Base-by-base conservation (phyloP, 2,888 invertebrate species). In the Eurois occulta region DNA sequence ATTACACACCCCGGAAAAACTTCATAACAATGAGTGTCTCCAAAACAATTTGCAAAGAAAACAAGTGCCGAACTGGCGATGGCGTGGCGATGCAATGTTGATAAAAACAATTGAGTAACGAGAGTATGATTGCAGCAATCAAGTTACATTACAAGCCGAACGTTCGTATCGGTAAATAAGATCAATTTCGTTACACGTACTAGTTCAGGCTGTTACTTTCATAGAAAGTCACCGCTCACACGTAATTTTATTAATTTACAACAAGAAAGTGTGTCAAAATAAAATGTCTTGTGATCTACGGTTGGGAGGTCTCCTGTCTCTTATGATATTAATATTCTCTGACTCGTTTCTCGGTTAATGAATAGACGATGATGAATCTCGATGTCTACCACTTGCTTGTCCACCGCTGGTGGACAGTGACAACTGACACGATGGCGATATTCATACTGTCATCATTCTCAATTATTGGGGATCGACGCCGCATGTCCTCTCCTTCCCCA, bases 131-230 rank as follows among this genome's bases (percentile, higher is more conserved):
- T 87, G 58, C 83, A 66, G 71, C 76, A 74, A 87, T 88, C 77
- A 87, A 62, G 71, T 68, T 66, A 64, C 58, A 78, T 87, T 88
- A 85, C 38, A 65, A 58, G 46, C 72, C 48, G 76, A 65, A 75
- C 87, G 75, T 52, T 72, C 38, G 55, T 85, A 86, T 87, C 88
- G 71, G 80, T 65, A 87, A 85, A 88, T 82, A 85, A 67, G 87
- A 88, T 88, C 87, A 85, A 85, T 87, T 88, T 80, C 77, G 75
- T 75, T 83, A 79, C 46, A 72, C 67, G 62, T 75, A 66, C 60
- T 64, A 32, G 66, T 72, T 60, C 8, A n/a, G 24, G 55, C 55
- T 8, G 32, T 58, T 66, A 84, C 80, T 84, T 70, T 70, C 65
- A 16, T 65, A 84, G 87, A 84, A 84, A 84, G 87, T 80, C 32